A percentile compares a stretch with the other conserved stretches of the same genome.
Conservation (phyloP, 1,140 invertebrate species). For the Atopsyche davidsoni region DNA sequence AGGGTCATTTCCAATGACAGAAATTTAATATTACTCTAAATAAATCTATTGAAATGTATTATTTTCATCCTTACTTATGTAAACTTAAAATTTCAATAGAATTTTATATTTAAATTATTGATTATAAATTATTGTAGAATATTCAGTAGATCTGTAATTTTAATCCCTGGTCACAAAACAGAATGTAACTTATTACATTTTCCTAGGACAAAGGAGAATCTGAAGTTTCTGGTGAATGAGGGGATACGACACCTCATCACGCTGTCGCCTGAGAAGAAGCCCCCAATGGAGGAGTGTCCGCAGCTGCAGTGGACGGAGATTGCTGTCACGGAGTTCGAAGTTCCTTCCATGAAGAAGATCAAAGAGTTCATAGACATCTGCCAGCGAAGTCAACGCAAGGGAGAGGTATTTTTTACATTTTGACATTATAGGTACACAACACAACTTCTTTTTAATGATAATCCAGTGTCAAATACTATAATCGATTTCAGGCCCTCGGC, state of each 20-base stretch:
- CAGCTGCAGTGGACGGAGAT: slow-evolving; percentile 55
- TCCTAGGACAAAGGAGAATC: slow-evolving; percentile 44
- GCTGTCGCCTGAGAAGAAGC: slow-evolving; percentile 56
- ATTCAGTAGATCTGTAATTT: too few relatives aligned
- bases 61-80: too few relatives aligned
- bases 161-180: too few relatives aligned
- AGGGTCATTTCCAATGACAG: too few relatives aligned
- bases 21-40: too few relatives aligned
- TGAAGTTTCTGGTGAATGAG: slow-evolving; percentile 43
- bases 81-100: too few relatives aligned
- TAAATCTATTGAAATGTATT: too few relatives aligned
- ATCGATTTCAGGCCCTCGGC: slow-evolving; percentile 52
- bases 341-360: slow-evolving; percentile 60
- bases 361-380: slow-evolving; percentile 62
- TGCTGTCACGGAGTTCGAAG: slow-evolving; percentile 57
- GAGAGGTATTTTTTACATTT: slow-evolving; percentile 38
- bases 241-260: slow-evolving; percentile 52
- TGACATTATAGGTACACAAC: neutral
- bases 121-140: too few relatives aligned
- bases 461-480: neutral
- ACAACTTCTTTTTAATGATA: neutral
- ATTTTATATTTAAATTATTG: too few relatives aligned
- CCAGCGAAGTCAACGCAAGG: slow-evolving; percentile 41
- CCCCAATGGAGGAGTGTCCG: slow-evolving; percentile 47
- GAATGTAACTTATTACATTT: too few relatives aligned